Conservation (phyloP, 2,797 vertebrate species). For the Psittacula echo region DNA sequence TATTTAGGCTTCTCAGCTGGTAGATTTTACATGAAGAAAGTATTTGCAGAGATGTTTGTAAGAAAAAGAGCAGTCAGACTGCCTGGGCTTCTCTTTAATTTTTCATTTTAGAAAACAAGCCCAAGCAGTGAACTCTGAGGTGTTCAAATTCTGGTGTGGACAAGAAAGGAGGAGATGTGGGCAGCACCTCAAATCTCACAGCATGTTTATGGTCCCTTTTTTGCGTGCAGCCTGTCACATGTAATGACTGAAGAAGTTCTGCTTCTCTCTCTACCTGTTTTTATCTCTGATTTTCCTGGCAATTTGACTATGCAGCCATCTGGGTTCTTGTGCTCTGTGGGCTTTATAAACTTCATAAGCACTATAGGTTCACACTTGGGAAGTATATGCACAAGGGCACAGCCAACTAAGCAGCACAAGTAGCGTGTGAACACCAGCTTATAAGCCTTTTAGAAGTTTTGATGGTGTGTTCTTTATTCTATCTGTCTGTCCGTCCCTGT, state of each 20-base stretch:
- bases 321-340: rapidly evolving
- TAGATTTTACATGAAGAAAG: neutral
- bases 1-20: neutral
- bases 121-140: neutral
- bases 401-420: neutral
- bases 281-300: neutral
- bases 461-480: neutral
- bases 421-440: rapidly evolving
- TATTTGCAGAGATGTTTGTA: neutral
- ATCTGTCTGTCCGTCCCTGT: slow-evolving; percentile 30
- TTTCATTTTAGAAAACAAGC: neutral
- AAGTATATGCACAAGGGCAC: neutral
- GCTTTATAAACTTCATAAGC: neutral
- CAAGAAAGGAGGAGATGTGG: neutral
- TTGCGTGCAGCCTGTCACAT: rapidly evolving
- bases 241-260: neutral
- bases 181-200: neutral
- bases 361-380: neutral
- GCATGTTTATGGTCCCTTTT: neutral
- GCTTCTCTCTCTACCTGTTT: neutral
- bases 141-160: neutral
- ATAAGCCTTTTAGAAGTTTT: neutral
- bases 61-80: neutral
- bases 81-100: neutral
- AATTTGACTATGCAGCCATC: neutral